Evolutionary conservation across 2,888 invertebrate species (phyloP).

Genomic region (Melikaiella ostensackeni): DNA sequence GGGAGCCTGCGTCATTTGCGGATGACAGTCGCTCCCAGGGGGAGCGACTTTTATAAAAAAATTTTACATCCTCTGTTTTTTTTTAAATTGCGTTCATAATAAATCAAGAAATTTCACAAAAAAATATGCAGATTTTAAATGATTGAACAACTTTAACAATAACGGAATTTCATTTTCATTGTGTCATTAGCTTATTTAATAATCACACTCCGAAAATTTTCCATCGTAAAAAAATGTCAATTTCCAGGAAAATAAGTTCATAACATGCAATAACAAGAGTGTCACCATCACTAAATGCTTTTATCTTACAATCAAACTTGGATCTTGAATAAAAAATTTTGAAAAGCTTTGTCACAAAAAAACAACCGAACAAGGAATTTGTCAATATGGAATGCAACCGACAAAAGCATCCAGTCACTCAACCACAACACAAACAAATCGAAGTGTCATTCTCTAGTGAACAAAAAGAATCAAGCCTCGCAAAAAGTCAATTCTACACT

Average conservation of each 20-base stretch:
- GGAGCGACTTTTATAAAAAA: too few relatives aligned
- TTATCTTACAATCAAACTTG: not conserved
- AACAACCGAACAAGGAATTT: not conserved
- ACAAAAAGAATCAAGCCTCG: not conserved
- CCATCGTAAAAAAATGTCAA: too few relatives aligned
- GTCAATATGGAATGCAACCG: not conserved
- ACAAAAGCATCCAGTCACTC: constrained; percentile 9
- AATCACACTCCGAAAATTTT: not conserved
- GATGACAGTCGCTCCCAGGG: too few relatives aligned
- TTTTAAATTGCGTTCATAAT: too few relatives aligned
- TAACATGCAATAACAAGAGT: not conserved
- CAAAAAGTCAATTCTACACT: not conserved
- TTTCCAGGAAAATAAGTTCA: not conserved
- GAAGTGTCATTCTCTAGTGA: not conserved
- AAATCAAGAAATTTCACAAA: too few relatives aligned
- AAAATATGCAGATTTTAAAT: too few relatives aligned
- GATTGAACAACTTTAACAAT: too few relatives aligned
- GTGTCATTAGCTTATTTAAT: not conserved
- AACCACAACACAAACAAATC: constrained; percentile 11
- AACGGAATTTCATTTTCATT: too few relatives aligned
- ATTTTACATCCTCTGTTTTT: too few relatives aligned
- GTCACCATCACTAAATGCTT: not conserved
- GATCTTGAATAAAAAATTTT: not conserved
- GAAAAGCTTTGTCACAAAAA: not conserved
- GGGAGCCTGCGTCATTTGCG: too few relatives aligned